Base-by-base conservation (phyloP, 1,140 invertebrate species). In the Drosophila leontia region DNA sequence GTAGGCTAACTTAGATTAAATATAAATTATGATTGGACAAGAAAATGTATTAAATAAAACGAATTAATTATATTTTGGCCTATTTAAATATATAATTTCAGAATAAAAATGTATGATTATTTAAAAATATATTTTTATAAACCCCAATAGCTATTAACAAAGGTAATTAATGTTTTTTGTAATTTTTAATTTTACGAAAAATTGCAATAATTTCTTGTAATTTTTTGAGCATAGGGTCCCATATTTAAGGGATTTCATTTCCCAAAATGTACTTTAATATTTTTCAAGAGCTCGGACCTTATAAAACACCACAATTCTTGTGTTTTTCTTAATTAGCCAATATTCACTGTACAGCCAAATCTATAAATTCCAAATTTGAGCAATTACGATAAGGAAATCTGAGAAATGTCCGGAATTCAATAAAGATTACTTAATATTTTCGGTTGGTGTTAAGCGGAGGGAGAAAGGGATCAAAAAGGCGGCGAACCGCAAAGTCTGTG, bases 371-470 rank as follows among this genome's bases (percentile, higher is more conserved):
- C 34, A 39, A 37, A 39, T 37, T 32, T 32, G 12, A 11, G 19
- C 26, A 74, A 74, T 72, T 61, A 34, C 23, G 32, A 70, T 45
- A 70, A 55, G 39, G 3, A 41, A 57, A 57, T 69, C 35, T 58
- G 12, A 34, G 29, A 44, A 44, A 64, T 64, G 35, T 15, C 37
- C 11, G 37, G 55, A 60, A 41, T 42, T 58, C 19, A 41, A 12
- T 19, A 29, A 23, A 11, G 53, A 69, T 72, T 69, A 69, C 64
- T 72, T 50, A 72, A 72, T 69, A 58, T 23, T 58, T 51, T 11
- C 8, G 8, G 8, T 50, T 72, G 11, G 13, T 47, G 51, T 35
- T 72, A 35, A 51, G 44, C 42, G 23, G 26, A 62, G 35, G 23
- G 19, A 39, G 32, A 19, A 19, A 70, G 57, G 37, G 57, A 51